Evolutionary conservation across 2,797 vertebrate genomes (phyloP).

Genomic region (Schizopygopsis malacanthus): DNA sequence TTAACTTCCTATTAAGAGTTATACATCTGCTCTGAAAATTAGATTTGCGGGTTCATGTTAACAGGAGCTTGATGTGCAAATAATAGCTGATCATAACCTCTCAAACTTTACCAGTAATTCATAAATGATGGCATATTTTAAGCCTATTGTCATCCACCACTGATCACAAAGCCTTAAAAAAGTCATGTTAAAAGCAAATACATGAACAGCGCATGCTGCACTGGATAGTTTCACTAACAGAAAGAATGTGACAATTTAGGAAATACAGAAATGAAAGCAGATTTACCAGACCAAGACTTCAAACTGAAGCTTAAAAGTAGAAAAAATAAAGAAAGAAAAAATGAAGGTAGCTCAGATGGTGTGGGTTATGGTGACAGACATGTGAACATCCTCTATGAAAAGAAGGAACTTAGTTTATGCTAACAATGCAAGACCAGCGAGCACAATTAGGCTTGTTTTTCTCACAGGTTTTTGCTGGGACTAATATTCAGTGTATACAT

Average conservation of each 20-base stretch:
- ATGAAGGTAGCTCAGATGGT: background rate
- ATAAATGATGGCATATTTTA: background rate
- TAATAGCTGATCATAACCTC: background rate
- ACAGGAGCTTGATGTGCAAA: background rate
- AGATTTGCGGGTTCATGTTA: background rate
- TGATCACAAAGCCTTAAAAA: background rate
- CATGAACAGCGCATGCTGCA: background rate
- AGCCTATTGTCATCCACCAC: background rate
- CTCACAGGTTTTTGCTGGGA: background rate
- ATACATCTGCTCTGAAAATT: background rate
- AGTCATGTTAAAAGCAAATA: background rate
- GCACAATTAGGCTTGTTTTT: background rate
- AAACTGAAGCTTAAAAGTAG: background rate
- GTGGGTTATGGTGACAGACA: background rate
- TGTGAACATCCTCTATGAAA: constrained; percentile 14
- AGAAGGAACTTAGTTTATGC: constrained; percentile 28
- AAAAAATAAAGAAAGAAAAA: background rate
- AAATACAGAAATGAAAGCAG: constrained; percentile 4
- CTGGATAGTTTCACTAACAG: background rate
- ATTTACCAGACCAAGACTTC: background rate
- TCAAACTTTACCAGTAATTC: background rate
- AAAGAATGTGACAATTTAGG: background rate
- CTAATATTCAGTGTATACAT: background rate
- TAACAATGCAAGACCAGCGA: background rate
- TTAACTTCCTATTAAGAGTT: constrained; percentile 8